A percentile compares a stretch with the other conserved stretches of the same genome.
These are phyloP conservation scores for Ceratina australensis DNA, from an alignment of 1,140 invertebrate species.

Conservation along the genomic window DNA sequence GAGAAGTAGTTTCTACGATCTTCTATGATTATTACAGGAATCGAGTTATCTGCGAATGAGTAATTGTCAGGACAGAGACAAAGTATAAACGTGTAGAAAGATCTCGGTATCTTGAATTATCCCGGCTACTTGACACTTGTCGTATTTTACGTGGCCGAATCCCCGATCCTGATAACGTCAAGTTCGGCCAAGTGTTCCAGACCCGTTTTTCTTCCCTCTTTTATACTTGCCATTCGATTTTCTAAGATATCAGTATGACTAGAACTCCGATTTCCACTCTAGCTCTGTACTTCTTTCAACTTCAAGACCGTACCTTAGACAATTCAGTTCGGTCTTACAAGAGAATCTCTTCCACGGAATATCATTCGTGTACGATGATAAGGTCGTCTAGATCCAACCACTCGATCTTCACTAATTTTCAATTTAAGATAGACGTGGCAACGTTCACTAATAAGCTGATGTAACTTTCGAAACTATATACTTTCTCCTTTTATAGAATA, in stretches of 20 bases:
- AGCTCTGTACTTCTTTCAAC: no score
- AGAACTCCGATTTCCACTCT: not conserved
- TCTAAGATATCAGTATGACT: not conserved
- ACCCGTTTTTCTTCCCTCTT: no score
- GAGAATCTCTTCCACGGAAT: no score
- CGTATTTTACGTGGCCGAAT: slow-evolving; percentile 3
- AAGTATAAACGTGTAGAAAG: not conserved
- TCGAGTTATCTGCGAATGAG: not conserved
- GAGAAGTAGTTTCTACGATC: not conserved
- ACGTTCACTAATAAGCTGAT: no score
- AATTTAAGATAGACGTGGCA: no score
- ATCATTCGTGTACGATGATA: no score
- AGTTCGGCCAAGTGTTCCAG: not conserved
- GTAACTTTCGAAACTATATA: no score
- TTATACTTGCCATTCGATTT: not conserved
- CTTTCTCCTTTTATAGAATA: no score
- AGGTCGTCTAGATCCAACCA: no score
- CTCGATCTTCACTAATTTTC: no score
- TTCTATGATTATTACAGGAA: not conserved
- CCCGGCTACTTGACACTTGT: not conserved
- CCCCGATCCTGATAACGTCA: not conserved
- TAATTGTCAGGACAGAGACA: slow-evolving; percentile 7
- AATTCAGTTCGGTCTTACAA: no score
- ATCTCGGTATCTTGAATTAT: not conserved
- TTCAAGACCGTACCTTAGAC: no score